Conservation (phyloP, 2,113 vertebrate species). For the Nyctibius bracteatus region DNA sequence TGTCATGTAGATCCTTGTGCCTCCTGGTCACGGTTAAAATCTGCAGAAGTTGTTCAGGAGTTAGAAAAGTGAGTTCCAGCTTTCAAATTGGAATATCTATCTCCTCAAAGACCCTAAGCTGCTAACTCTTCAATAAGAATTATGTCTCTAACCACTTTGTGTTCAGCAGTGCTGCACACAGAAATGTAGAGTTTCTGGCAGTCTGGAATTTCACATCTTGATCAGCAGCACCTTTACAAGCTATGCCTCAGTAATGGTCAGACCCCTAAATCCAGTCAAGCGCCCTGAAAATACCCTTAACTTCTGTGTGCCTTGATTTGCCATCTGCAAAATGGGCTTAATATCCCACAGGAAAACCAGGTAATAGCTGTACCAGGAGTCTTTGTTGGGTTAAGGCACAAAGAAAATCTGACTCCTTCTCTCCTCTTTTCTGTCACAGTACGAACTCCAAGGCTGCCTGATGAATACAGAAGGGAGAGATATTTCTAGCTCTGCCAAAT, state of each 20-base stretch:
- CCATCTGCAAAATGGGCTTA: not conserved
- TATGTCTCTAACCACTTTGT: not conserved
- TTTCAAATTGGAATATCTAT: not conserved
- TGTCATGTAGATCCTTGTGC: not conserved
- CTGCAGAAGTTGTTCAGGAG: not conserved
- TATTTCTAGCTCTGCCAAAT: not conserved
- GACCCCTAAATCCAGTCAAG: not conserved
- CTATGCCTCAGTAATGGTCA: not conserved
- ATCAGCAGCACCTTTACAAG: too few species aligned
- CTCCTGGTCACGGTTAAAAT: not conserved
- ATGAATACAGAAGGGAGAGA: not conserved
- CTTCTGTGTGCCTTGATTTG: not conserved
- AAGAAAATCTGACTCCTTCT: not conserved
- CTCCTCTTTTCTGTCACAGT: not conserved
- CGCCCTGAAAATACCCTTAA: not conserved
- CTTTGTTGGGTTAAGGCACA: not conserved
- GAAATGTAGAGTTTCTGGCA: too few species aligned
- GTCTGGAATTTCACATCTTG: too few species aligned
- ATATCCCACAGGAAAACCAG: not conserved
- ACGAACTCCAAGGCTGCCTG: not conserved
- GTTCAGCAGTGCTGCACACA: too few species aligned
- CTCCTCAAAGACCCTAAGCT: not conserved
- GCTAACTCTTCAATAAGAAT: not conserved
- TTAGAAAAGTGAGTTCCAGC: not conserved
- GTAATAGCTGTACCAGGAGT: not conserved